phyloP scores from a whole-genome alignment of 2,797 vertebrate genomes.

The Kryptolebias ocellatus region DNA sequence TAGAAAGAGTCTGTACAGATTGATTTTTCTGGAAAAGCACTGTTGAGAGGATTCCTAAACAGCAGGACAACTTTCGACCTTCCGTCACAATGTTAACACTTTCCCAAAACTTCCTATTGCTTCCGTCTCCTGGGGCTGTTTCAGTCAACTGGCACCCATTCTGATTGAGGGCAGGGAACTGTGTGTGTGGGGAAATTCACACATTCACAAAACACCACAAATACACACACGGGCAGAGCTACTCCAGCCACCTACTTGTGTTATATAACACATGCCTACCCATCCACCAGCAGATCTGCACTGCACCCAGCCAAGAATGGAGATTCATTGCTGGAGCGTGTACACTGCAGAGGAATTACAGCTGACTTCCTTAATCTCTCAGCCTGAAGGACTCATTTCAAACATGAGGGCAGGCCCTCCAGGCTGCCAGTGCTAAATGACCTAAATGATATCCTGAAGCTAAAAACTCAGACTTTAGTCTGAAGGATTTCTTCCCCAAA shows the following conservation, averaged over 20 bases:
- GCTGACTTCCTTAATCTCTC: conserved; percentile 25
- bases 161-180: conserved; percentile 54
- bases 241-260: conserved; percentile 78
- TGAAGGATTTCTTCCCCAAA: conserved; percentile 46
- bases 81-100: conserved; percentile 32
- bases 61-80: conserved; percentile 35
- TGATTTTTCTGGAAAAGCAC: conserved; percentile 35
- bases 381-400: conserved; percentile 28
- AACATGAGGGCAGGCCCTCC: conserved; percentile 30
- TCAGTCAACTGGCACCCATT: conserved; percentile 55
- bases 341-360: conserved; percentile 31
- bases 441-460: conserved; percentile 23
- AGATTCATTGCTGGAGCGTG: conserved; percentile 48
- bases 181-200: conserved; percentile 50
- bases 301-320: conserved; percentile 49
- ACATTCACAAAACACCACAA: conserved; percentile 47
- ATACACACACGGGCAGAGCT: conserved; percentile 52
- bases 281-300: conserved; percentile 61
- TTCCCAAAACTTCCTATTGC: conserved; percentile 36
- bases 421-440: conserved; percentile 39
- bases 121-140: conserved; percentile 47
- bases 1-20: conserved; percentile 24
- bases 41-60: conserved; percentile 28
- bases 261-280: conserved; percentile 83
- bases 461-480: conserved; percentile 49